Evolutionary conservation across 1,140 invertebrate genomes (phyloP).

Genomic region (Drosophila simulans): DNA sequence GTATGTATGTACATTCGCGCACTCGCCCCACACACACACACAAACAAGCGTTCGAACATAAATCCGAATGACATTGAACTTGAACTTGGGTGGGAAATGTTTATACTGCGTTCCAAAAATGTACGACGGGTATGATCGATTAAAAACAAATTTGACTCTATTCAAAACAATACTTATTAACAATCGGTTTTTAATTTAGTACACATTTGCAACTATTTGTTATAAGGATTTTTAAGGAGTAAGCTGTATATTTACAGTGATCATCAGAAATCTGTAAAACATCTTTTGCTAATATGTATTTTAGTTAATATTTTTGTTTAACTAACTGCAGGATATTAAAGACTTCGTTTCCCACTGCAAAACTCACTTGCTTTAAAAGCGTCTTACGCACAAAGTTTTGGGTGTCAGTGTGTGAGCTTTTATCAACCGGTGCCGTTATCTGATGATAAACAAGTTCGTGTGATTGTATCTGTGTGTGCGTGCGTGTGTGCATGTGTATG

Average conservation of each 20-base stretch:
- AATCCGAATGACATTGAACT: slow-evolving; percentile 71
- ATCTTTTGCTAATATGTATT: too few species aligned
- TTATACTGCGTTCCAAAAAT: slow-evolving; percentile 26
- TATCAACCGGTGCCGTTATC: slow-evolving; percentile 69
- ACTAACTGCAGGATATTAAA: background rate
- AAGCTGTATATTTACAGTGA: too few species aligned
- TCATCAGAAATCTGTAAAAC: too few species aligned
- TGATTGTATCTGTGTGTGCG: slow-evolving; percentile 2
- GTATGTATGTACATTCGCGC: too few species aligned
- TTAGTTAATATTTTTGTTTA: background rate
- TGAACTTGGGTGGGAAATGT: slow-evolving; percentile 62
- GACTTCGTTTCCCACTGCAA: background rate
- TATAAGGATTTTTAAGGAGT: too few species aligned
- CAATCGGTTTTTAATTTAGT: too few species aligned
- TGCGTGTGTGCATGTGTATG: slow-evolving; percentile 3
- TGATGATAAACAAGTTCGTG: slow-evolving; percentile 40
- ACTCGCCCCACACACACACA: background rate
- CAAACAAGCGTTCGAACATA: slow-evolving; percentile 2
- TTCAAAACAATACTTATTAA: background rate
- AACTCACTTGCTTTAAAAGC: background rate
- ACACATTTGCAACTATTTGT: too few species aligned
- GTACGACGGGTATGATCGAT: slow-evolving; percentile 1
- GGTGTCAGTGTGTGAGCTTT: slow-evolving; percentile 26
- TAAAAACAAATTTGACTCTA: too few species aligned
- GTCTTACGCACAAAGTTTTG: slow-evolving; percentile 23